Base-by-base conservation (phyloP, 2,797 vertebrate species). In the Gymnocypris eckloni region DNA sequence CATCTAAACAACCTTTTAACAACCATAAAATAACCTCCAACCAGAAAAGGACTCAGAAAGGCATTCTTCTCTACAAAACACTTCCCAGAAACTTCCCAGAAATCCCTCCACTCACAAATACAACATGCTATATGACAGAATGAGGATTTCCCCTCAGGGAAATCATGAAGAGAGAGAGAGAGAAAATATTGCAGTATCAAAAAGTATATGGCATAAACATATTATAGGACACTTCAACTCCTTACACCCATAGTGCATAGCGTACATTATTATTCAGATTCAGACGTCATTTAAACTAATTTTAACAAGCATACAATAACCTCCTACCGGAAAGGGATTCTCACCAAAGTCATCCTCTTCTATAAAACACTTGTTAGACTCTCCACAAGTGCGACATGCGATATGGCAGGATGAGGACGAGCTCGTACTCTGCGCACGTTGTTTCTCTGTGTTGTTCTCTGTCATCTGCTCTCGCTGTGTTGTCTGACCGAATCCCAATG, bases 401-500 rank as follows among this genome's bases (percentile, higher is more conserved):
- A 43, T 25, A 41, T 25, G 54, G 43, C 37, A 79, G 54, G 15
- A 28, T 28, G 39, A 61, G 13, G 6, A 45, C 2, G 16, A 82
- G 12, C 15, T 20, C 52, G 22, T 41, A 39, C 48, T 43, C 81
- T 64, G 4, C 7, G 43, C 82, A 37, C 54, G 25, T 12, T 18
- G 8, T 41, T 6, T 43, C 33, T 39, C 28, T 10, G n/a, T 50
- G 41, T 50, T 83, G 50, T 39, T 20, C 4, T 59, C 43, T n/a
- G 18, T 69, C 12, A 48, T 61, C 56, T 37, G n/a, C 45, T 33
- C 50, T 75, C 33, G 5, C 70, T 39, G 8, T 22, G 15, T 50
- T 54, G 33, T 82, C 22, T 22, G n/a, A 77, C 71, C 45, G 64
- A 78, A 82, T 54, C 79, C 37, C 73, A 64, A 4, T 16, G 81